Conservation (phyloP, 2,797 vertebrate genomes). For the Hypotaenidia okinawae region DNA sequence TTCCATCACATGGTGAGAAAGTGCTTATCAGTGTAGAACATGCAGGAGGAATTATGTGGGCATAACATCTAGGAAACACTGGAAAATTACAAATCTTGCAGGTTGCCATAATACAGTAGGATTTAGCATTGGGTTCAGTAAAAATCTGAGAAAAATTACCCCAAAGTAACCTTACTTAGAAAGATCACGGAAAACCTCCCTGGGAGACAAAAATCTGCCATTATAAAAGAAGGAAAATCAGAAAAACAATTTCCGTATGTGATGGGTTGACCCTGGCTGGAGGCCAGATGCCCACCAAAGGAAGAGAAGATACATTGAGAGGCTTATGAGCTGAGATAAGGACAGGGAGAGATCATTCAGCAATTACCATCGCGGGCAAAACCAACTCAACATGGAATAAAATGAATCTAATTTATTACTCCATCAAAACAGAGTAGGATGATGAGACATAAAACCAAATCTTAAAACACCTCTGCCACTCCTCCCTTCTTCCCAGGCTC, state of each 20-base stretch:
- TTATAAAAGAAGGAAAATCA: not conserved
- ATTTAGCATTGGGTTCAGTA: not conserved
- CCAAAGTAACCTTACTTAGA: not conserved
- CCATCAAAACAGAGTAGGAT: too few relatives aligned
- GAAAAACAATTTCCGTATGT: not conserved
- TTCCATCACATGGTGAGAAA: not conserved
- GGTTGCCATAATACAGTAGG: not conserved
- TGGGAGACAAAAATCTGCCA: not conserved
- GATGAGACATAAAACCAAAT: too few relatives aligned
- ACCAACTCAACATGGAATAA: too few relatives aligned
- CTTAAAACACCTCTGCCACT: too few relatives aligned
- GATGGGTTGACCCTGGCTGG: too few relatives aligned
- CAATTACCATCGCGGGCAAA: too few relatives aligned
- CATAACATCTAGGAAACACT: not conserved
- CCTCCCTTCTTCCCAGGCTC: too few relatives aligned
- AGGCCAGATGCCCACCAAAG: too few relatives aligned
- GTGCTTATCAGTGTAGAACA: constrained; percentile 37
- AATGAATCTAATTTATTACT: too few relatives aligned
- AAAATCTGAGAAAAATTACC: not conserved
- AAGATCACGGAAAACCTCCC: not conserved
- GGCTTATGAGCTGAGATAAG: too few relatives aligned
- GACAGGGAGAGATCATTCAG: too few relatives aligned
- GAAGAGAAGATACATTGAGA: too few relatives aligned
- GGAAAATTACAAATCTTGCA: not conserved
- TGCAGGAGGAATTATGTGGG: not conserved